These are phyloP conservation scores for Orientallactaga sibirica DNA, from an alignment of 2,797 vertebrate genomes.

Conservation along the genomic window DNA sequence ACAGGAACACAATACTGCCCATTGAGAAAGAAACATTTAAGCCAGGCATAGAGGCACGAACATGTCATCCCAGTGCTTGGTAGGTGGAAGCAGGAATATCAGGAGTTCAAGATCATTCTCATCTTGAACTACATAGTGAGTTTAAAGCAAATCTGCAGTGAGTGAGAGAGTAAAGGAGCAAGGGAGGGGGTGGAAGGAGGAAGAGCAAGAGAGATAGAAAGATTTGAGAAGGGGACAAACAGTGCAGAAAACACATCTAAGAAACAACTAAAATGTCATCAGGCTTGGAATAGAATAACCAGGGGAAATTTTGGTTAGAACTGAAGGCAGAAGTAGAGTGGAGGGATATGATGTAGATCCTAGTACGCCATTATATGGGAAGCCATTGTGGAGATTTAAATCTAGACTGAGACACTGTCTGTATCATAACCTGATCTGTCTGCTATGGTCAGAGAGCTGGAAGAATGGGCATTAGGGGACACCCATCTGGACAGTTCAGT, in stretches of 20 bases:
- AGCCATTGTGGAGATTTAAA: not conserved
- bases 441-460: not conserved
- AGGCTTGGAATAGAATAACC: not conserved
- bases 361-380: not conserved
- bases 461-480: not conserved
- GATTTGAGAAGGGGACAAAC: not conserved
- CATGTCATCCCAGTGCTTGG: not conserved
- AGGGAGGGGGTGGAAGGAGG: no score
- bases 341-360: not conserved
- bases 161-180: no score
- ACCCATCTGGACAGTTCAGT: not conserved
- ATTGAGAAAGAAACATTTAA: not conserved
- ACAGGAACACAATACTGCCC: not conserved
- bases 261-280: not conserved
- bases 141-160: no score
- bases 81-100: not conserved
- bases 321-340: not conserved
- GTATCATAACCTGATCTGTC: not conserved
- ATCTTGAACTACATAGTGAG: not conserved
- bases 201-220: not conserved
- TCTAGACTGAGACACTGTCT: not conserved
- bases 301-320: not conserved
- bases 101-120: not conserved
- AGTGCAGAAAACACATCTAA: not conserved
- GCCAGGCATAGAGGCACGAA: not conserved